A percentile compares a stretch with the other conserved stretches of the same genome.
phyloP scores from a whole-genome alignment of 2,797 vertebrate species.

The Stomatorhinus walkeri region DNA sequence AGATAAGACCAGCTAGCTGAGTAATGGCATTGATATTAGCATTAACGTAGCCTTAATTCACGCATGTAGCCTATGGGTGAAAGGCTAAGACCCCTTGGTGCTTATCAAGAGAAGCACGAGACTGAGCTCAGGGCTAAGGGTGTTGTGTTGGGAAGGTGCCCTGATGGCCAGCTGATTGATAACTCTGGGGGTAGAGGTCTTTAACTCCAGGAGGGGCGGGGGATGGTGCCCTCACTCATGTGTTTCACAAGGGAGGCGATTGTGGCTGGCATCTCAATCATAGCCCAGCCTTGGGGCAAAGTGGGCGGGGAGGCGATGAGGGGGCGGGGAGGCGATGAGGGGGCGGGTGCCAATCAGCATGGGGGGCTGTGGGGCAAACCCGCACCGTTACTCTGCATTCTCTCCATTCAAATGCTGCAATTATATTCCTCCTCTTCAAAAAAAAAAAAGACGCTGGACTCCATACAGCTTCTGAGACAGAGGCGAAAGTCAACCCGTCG shows the following conservation, averaged over 20 bases:
- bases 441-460: constrained; percentile 54
- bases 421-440: constrained; percentile 45
- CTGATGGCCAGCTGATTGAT: constrained; percentile 20
- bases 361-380: constrained; percentile 53
- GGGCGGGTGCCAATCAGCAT: constrained; percentile 28
- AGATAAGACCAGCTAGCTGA: not conserved
- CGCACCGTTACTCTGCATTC: constrained; percentile 42
- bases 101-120: not conserved
- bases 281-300: constrained; percentile 34
- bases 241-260: constrained; percentile 56
- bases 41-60: not conserved
- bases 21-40: not conserved
- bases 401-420: constrained; percentile 30
- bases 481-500: constrained; percentile 61
- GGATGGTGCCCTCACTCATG: constrained; percentile 51
- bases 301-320: constrained; percentile 10
- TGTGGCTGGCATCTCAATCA: constrained; percentile 51
- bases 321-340: constrained; percentile 25
- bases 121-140: not conserved
- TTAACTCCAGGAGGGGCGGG: constrained; percentile 39
- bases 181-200: constrained; percentile 50
- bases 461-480: constrained; percentile 56
- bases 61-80: not conserved
- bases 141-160: not conserved
- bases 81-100: not conserved